Conservation (phyloP, 37 sponge, comb jelly and placozoan genomes). For the Mnemiopsis leidyi region DNA sequence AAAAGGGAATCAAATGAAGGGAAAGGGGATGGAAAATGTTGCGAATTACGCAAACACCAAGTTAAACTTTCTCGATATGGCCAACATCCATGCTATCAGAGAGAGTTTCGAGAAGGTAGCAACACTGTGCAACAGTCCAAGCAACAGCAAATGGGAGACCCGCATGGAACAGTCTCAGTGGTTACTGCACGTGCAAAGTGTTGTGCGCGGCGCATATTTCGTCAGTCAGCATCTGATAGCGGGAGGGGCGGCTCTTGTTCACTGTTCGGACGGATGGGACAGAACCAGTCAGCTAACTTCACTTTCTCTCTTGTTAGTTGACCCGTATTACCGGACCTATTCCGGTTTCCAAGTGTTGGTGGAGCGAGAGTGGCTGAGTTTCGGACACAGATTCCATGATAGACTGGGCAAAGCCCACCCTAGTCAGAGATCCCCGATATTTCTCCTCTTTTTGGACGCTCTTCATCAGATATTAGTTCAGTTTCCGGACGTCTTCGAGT, state of each 20-base stretch:
- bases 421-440: slow-evolving; percentile 93
- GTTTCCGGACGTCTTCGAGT: slow-evolving; percentile 87
- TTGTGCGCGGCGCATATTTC: slow-evolving; percentile 79
- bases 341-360: slow-evolving; percentile 84
- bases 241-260: slow-evolving; percentile 79
- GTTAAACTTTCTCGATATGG: slow-evolving; percentile 86
- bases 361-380: slow-evolving; percentile 98
- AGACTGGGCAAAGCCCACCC: slow-evolving; percentile 84
- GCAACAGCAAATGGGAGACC: slow-evolving; percentile 82
- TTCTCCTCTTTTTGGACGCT: slow-evolving; percentile 96
- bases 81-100: slow-evolving; percentile 96
- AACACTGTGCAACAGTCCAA: slow-evolving; percentile 69
- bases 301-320: slow-evolving; percentile 87
- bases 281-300: slow-evolving; percentile 92
- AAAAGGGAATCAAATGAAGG: slow-evolving; percentile 91
- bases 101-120: slow-evolving; percentile 86
- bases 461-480: slow-evolving; percentile 82
- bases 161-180: slow-evolving; percentile 87
- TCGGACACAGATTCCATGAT: slow-evolving; percentile 96
- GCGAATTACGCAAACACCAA: slow-evolving; percentile 74
- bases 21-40: slow-evolving; percentile 91
- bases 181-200: slow-evolving; percentile 81
- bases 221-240: slow-evolving; percentile 79
- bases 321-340: slow-evolving; percentile 88
- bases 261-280: slow-evolving; percentile 99